Evolutionary conservation across 2,888 invertebrate genomes (phyloP).

Genomic region (Luperina testacea): DNA sequence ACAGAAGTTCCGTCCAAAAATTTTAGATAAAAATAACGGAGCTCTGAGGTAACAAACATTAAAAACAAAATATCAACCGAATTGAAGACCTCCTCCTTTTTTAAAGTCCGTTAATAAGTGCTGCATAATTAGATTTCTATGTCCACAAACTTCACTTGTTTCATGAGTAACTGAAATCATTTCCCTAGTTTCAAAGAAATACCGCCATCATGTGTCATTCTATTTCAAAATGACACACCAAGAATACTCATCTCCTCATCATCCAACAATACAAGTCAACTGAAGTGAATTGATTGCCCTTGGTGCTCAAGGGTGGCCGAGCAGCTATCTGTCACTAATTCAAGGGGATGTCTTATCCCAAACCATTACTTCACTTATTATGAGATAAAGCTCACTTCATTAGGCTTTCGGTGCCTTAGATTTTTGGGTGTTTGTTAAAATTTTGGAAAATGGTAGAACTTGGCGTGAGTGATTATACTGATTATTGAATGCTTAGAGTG

Average conservation of each 20-base stretch:
- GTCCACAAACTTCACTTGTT: background rate
- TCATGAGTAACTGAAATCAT: background rate
- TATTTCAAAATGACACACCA: background rate
- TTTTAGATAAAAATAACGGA: too few relatives aligned
- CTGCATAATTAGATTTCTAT: background rate
- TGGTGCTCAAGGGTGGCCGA: slow-evolving; percentile 1
- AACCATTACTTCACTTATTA: slow-evolving; percentile 45
- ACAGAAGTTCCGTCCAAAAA: too few relatives aligned
- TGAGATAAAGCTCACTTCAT: slow-evolving; percentile 46
- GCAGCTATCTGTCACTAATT: slow-evolving; percentile 45
- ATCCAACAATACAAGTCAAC: slow-evolving; percentile 33
- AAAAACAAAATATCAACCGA: too few relatives aligned
- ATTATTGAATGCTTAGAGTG: background rate
- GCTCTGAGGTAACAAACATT: too few relatives aligned
- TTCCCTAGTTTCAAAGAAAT: background rate
- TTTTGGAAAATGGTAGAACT: background rate
- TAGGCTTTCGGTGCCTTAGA: slow-evolving; percentile 1
- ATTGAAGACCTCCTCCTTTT: too few relatives aligned
- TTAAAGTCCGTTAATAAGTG: too few relatives aligned
- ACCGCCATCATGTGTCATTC: background rate
- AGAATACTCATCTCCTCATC: slow-evolving; percentile 6
- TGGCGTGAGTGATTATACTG: background rate
- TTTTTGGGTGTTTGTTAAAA: background rate
- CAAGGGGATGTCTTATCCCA: slow-evolving; percentile 42
- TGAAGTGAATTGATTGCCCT: slow-evolving; percentile 39